Evolutionary conservation across 2,113 vertebrate species (phyloP).

Genomic region (Antechinus flavipes): DNA sequence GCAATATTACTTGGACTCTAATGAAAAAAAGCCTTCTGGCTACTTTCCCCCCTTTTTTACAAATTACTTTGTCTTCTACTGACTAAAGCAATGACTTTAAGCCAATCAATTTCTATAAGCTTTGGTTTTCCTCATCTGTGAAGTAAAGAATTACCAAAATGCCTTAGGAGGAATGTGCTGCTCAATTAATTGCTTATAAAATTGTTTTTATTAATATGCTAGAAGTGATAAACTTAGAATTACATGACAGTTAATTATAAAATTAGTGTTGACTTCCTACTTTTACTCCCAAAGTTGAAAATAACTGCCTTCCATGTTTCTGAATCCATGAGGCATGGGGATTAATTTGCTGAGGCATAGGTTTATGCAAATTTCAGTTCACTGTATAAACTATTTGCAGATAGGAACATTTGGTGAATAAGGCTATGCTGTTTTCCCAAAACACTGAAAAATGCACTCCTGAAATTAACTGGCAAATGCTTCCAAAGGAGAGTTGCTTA

Average conservation of each 20-base stretch:
- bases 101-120: conserved; percentile 14
- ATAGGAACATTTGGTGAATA: conserved; percentile 28
- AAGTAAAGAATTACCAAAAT: background rate
- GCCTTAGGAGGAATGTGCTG: background rate
- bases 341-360: conserved; percentile 20
- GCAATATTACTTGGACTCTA: conserved; percentile 31
- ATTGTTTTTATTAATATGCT: conserved; percentile 12
- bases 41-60: conserved; percentile 5
- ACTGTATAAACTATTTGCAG: conserved; percentile 42
- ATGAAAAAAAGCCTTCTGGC: background rate
- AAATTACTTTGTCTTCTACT: conserved; percentile 18
- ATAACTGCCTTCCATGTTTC: conserved; percentile 24
- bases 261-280: conserved; percentile 26
- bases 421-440: conserved; percentile 25
- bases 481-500: conserved; percentile 26
- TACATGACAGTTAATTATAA: conserved; percentile 37
- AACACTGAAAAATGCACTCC: background rate
- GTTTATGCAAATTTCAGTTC: conserved; percentile 27
- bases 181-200: conserved; percentile 29
- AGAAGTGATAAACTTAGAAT: conserved; percentile 8
- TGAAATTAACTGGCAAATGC: conserved; percentile 46
- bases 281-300: conserved; percentile 23
- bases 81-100: conserved; percentile 10
- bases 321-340: conserved; percentile 29
- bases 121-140: conserved; percentile 7